Conservation (phyloP, 2,888 invertebrate genomes). For the Panzeria rudis region DNA sequence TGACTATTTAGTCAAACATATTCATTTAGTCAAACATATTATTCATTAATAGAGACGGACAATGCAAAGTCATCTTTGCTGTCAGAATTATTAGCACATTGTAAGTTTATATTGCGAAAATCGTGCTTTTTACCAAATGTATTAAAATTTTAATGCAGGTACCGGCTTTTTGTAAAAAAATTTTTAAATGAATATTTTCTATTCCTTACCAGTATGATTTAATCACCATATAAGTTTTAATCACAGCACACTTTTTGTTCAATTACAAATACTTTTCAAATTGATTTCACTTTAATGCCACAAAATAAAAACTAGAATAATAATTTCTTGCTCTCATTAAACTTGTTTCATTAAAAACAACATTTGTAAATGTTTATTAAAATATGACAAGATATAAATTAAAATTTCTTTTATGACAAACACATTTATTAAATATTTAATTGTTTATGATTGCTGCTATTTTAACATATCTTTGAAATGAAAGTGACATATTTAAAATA, state of each 20-base stretch:
- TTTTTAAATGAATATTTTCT: too few species aligned
- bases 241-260: conserved; percentile 2
- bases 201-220: not conserved
- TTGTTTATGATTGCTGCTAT: not conserved
- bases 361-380: conserved; percentile 5
- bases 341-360: conserved; percentile 37
- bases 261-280: conserved; percentile 7
- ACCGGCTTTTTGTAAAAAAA: too few species aligned
- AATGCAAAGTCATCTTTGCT: too few species aligned
- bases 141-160: too few species aligned
- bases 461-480: conserved; percentile 10
- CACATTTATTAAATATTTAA: conserved; percentile 31
- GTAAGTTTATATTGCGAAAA: too few species aligned
- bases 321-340: not conserved
- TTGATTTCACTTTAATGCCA: conserved; percentile 31
- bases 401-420: conserved; percentile 27
- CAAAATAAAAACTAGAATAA: conserved; percentile 16
- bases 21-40: too few species aligned
- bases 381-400: conserved; percentile 20
- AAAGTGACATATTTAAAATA: conserved; percentile 19
- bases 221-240: not conserved
- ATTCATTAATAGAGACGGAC: too few species aligned
- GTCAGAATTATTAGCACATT: too few species aligned
- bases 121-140: too few species aligned
- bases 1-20: too few species aligned